Evolutionary conservation across 1,140 invertebrate species (phyloP), one percentile per base, ranked within the genome.

Genomic region (Apis florea): DNA sequence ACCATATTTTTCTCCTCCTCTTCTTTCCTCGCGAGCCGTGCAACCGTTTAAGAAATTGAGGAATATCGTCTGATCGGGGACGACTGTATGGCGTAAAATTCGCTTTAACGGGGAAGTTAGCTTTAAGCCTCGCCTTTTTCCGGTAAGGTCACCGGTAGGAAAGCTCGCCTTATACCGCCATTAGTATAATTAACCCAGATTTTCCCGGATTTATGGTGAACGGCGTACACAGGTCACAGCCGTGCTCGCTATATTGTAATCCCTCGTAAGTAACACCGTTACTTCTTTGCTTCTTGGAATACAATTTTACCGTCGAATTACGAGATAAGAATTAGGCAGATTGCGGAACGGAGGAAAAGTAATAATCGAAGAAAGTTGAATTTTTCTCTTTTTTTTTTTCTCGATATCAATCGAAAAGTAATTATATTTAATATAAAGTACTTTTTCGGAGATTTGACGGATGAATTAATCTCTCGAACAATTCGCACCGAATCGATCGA

Each of bases 121-220:
- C 40, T 21, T 67, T n/a, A n/a, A n/a, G 76, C 83, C 84, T 85
- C 82, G 81, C 77, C 74, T 88, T 86, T 84, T 86, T 88, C 84
- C 77, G 76, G 82, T 83, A 85, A 83, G 75, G 83, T 88, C 78
- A 63, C 61, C 71, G 78, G 63, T 56, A 84, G 81, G 72, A 88
- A 89, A 88, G 71, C 80, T 89, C 80, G 80, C 79, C 83, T 89
- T 87, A 87, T 89, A 88, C 73, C 79, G 82, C 85, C 86, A 89
- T 89, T 88, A 87, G 83, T 83, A 90, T 91, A 92, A 91, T 91
- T 92, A 92, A 92, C 90, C 89, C 84, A 92, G 85, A 90, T 91
- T 90, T 90, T 91, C 88, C 84, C 86, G 90, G 88, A 90, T 91
- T 92, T 91, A 90, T 89, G 88, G 90, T 90, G 90, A 91, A 90